Percentiles rank a stretch among this genome's conserved stretches.
Conservation (phyloP, 2,797 vertebrate genomes). For the Menidia menidia region DNA sequence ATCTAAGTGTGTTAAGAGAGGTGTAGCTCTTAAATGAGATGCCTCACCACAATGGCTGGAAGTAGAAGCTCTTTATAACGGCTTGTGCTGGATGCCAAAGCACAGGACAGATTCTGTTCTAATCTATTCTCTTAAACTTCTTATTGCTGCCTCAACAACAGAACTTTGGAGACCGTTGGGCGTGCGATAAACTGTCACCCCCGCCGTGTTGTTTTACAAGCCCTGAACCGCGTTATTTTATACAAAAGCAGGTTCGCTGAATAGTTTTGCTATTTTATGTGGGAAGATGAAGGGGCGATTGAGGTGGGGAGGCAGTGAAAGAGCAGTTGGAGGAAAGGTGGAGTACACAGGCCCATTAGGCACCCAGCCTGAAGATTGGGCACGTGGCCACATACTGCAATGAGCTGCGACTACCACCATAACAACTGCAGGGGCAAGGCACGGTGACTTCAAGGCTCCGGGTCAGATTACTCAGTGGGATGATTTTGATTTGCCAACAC, state of each 20-base stretch:
- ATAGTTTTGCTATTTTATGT: constrained; percentile 77
- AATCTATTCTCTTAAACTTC: constrained; percentile 9
- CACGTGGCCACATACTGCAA: constrained; percentile 67
- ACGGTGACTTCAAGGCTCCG: constrained; percentile 45
- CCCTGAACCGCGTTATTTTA: constrained; percentile 77
- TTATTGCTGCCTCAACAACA: constrained; percentile 42
- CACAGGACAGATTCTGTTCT: not conserved
- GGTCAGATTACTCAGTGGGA: constrained; percentile 28
- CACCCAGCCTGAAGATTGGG: constrained; percentile 58
- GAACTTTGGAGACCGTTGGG: constrained; percentile 61
- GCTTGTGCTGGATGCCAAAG: constrained; percentile 19
- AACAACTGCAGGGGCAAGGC: constrained; percentile 31
- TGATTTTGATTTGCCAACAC: constrained; percentile 40
- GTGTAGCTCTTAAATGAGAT: constrained; percentile 41
- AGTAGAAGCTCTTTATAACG: constrained; percentile 23
- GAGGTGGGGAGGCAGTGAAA: constrained; percentile 35
- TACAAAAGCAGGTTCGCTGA: constrained; percentile 74
- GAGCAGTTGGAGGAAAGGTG: constrained; percentile 49
- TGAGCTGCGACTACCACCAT: constrained; percentile 31
- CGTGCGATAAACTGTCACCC: constrained; percentile 82
- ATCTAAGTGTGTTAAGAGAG: constrained; percentile 39
- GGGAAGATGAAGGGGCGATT: constrained; percentile 58
- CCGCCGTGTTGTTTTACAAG: constrained; percentile 77
- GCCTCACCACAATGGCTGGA: constrained; percentile 23
- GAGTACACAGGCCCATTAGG: constrained; percentile 75